phyloP scores from a whole-genome alignment of 1,140 invertebrate genomes.

The Saxidomus purpurata region DNA sequence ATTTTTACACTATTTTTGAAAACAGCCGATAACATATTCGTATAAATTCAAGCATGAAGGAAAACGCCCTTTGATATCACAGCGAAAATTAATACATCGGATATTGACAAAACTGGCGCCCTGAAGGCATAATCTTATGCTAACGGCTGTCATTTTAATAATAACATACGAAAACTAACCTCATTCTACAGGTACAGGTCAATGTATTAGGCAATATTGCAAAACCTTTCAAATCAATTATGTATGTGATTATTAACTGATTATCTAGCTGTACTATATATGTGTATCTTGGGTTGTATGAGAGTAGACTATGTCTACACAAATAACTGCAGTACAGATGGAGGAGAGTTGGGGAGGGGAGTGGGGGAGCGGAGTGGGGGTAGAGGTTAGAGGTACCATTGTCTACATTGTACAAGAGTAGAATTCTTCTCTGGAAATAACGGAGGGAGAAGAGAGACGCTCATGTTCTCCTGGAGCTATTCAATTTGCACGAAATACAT shows the following conservation, averaged over 20 bases:
- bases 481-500: too few relatives aligned
- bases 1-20: too few relatives aligned
- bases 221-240: background rate
- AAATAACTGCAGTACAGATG: too few relatives aligned
- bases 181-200: background rate
- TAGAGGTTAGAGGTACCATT: too few relatives aligned
- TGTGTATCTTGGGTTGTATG: background rate
- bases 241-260: background rate
- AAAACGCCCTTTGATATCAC: background rate
- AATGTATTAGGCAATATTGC: background rate
- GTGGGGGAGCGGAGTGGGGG: too few relatives aligned
- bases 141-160: background rate
- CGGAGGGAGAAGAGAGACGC: too few relatives aligned
- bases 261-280: background rate
- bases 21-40: too few relatives aligned
- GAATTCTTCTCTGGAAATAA: too few relatives aligned
- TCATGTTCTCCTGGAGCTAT: too few relatives aligned
- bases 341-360: too few relatives aligned
- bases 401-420: too few relatives aligned
- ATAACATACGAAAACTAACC: constrained; percentile 7
- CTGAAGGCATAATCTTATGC: background rate
- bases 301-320: too few relatives aligned
- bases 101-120: constrained; percentile 14
- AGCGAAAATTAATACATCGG: background rate
- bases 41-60: background rate